Evolutionary conservation across 2,113 vertebrate genomes (phyloP).

Genomic region (Rhodinocichla rosea): DNA sequence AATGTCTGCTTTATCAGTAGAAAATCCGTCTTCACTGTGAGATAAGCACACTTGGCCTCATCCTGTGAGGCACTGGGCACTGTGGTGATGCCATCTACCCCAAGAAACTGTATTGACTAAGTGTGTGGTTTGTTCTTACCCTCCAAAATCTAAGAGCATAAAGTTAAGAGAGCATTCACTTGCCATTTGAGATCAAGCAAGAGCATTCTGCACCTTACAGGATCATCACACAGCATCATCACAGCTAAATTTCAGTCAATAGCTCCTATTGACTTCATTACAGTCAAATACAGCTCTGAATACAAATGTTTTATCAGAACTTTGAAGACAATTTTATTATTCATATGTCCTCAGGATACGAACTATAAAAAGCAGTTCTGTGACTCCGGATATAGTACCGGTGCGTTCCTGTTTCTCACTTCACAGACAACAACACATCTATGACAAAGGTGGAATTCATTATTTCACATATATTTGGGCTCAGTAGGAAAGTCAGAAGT

Average conservation of each 20-base stretch:
- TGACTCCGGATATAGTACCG: background rate
- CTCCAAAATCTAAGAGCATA: background rate
- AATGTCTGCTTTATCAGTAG: background rate
- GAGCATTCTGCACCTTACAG: background rate
- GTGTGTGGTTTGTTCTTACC: background rate
- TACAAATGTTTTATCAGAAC: background rate
- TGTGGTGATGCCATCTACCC: background rate
- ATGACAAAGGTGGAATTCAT: background rate
- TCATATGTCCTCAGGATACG: background rate
- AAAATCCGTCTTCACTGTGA: background rate
- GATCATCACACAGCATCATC: background rate
- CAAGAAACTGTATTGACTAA: background rate
- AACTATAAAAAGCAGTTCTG: background rate
- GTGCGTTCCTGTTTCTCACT: background rate
- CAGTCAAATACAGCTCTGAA: background rate
- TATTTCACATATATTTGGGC: background rate
- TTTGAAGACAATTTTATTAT: background rate
- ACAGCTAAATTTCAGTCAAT: background rate
- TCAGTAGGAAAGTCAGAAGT: constrained; percentile 23
- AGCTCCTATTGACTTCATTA: background rate
- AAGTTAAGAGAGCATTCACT: background rate
- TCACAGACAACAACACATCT: background rate
- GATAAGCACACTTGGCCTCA: background rate
- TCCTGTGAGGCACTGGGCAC: background rate
- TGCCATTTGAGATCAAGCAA: background rate